These are phyloP conservation scores for Rapana venosa DNA, from an alignment of 2,888 invertebrate species.

Conservation along the genomic window DNA sequence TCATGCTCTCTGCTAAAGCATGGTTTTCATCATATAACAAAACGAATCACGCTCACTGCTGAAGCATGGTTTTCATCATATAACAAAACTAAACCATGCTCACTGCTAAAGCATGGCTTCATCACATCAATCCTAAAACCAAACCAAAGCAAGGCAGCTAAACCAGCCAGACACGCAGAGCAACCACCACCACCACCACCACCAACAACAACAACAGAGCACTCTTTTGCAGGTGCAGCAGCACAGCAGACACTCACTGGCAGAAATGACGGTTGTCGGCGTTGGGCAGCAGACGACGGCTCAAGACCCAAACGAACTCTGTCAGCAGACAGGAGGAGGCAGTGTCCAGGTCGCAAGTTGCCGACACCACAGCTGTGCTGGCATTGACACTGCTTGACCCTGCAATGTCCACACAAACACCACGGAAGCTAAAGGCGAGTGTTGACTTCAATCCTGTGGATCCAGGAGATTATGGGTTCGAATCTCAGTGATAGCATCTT, in stretches of 20 bases:
- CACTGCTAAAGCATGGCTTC: background rate
- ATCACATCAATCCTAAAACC: background rate
- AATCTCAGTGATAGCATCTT: too few relatives aligned
- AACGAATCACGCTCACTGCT: too few relatives aligned
- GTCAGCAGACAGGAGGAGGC: conserved; percentile 36
- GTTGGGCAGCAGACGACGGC: conserved; percentile 19
- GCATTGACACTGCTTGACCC: background rate
- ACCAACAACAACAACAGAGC: too few relatives aligned
- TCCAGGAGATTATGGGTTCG: too few relatives aligned
- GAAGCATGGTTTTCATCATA: too few relatives aligned
- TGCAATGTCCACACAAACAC: background rate
- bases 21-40: too few relatives aligned
- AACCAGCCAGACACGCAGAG: background rate
- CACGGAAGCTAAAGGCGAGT: too few relatives aligned
- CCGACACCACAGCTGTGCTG: background rate
- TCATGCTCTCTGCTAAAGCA: too few relatives aligned
- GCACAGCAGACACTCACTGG: conserved; percentile 9
- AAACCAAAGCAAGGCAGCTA: background rate
- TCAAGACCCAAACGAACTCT: conserved; percentile 19
- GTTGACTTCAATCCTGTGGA: too few relatives aligned
- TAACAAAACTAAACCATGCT: background rate
- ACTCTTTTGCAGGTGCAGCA: too few relatives aligned
- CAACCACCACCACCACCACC: too few relatives aligned
- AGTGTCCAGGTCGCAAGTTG: background rate
- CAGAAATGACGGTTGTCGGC: conserved; percentile 39